Evolutionary conservation across 1,140 invertebrate genomes (phyloP), one percentile per base, ranked within the genome.

Genomic region (Centruroides sculpturatus): DNA sequence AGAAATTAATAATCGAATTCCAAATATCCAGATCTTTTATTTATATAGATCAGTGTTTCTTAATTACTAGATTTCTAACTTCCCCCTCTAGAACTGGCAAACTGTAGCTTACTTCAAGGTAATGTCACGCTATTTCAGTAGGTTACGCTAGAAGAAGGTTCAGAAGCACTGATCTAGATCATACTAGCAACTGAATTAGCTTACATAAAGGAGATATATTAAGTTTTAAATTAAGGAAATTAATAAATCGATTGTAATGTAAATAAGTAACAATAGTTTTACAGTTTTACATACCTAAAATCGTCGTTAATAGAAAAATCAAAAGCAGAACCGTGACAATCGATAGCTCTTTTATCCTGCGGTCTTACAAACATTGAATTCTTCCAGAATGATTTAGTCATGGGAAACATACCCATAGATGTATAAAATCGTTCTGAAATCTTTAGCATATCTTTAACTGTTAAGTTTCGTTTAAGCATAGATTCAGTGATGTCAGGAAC

Each of bases 311-410:
- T 82, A 68, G 81, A 90, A 69, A 95, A 91, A 75, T 97, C 92
- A 84, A 86, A 92, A 35, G 91, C 89, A 0, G 86, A 87, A 0
- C 91, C 87, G 68, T 95, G 90, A 68, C 92, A 95, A 6, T 90
- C 84, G 3, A 79, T 72, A 12, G 70, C n/a, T 81, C 78, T 1
- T 81, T 74, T 61, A 64, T 89, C 83, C 0, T 47, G 78, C 71
- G 70, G 78, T 64, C 76, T 77, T 12, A 67, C 69, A 13, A 80
- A 62, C 69, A 81, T 74, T 8, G 79, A 80, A 9, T 74, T 68
- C 7, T 73, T 64, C 77, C 78, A 81, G 70, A 82, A 82, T 34
- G 65, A 67, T 35, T 68, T 73, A 0, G 89, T 84, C 85, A 96
- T 86, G 3, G 83, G 81, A 4, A 80, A 81, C 51, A 96, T 72